Evolutionary conservation across 2,113 vertebrate genomes (phyloP).

Genomic region (Muntiacus reevesi): DNA sequence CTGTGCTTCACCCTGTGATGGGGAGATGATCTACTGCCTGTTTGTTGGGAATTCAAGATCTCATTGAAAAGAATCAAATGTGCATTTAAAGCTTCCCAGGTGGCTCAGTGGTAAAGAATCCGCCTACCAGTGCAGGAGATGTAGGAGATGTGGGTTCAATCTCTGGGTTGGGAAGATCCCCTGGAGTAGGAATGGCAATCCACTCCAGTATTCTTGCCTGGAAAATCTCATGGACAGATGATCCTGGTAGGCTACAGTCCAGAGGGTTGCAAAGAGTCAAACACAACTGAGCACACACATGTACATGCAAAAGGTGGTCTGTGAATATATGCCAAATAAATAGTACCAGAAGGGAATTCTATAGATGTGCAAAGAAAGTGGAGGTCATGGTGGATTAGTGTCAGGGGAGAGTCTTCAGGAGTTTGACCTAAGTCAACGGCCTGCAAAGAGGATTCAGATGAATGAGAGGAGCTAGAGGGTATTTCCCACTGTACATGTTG

Average conservation of each 20-base stretch:
- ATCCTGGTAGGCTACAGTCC: background rate
- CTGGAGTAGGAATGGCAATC: background rate
- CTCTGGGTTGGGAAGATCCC: background rate
- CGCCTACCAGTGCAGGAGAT: background rate
- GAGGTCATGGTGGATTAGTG: too few species aligned
- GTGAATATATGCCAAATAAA: background rate
- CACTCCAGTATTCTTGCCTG: background rate
- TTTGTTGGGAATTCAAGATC: background rate
- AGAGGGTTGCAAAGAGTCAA: background rate
- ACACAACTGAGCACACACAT: background rate
- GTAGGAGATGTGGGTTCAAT: background rate
- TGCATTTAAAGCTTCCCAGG: background rate
- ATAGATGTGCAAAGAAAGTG: background rate
- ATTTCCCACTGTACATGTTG: too few species aligned
- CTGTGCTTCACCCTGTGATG: background rate
- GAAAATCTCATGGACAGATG: background rate
- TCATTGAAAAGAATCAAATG: background rate
- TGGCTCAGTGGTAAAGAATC: background rate
- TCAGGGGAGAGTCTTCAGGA: background rate
- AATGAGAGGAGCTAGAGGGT: background rate
- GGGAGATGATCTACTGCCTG: background rate
- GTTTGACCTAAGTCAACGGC: background rate
- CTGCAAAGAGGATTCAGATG: background rate
- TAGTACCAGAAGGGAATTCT: background rate
- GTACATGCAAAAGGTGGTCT: background rate